phyloP scores from a whole-genome alignment of 1,140 invertebrate genomes.

The Pristionchus pacificus region DNA sequence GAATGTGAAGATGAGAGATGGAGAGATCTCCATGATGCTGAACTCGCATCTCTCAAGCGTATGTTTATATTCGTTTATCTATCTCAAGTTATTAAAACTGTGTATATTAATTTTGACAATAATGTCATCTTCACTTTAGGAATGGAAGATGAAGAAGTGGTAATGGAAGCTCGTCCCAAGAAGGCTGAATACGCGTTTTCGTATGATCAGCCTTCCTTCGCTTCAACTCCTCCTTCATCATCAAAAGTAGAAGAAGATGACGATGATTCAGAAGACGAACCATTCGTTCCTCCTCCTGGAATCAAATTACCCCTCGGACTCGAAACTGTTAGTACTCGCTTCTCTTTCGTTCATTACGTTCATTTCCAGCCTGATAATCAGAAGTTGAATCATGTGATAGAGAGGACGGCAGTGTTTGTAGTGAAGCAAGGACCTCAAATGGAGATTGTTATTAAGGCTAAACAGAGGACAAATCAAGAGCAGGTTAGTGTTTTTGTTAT shows the following conservation, averaged over 20 bases:
- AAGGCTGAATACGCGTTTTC: slow-evolving; percentile 40
- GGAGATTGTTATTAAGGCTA: slow-evolving; percentile 95
- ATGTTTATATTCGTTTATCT: slow-evolving; percentile 19
- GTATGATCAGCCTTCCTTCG: slow-evolving; percentile 30
- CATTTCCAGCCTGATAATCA: slow-evolving; percentile 75
- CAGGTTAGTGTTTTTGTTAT: not conserved
- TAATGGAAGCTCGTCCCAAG: slow-evolving; percentile 24
- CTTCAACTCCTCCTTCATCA: not conserved
- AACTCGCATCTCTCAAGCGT: slow-evolving; percentile 30
- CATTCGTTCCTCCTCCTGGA: slow-evolving; percentile 51
- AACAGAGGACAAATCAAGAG: slow-evolving; percentile 79
- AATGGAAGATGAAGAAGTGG: slow-evolving; percentile 9
- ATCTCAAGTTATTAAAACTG: slow-evolving; percentile 2
- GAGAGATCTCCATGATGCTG: slow-evolving; percentile 38
- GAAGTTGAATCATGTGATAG: slow-evolving; percentile 87
- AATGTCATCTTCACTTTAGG: not conserved
- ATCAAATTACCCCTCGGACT: slow-evolving; percentile 51
- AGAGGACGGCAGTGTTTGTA: slow-evolving; percentile 91
- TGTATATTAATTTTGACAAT: slow-evolving; percentile 10
- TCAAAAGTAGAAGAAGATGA: slow-evolving; percentile 25
- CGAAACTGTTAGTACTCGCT: slow-evolving; percentile 65
- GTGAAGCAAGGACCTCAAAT: slow-evolving; percentile 87
- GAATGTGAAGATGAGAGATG: slow-evolving; percentile 74
- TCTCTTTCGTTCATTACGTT: not conserved
- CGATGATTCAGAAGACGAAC: slow-evolving; percentile 49